phyloP scores from a whole-genome alignment of 2,113 vertebrate species.

The Dryoscopus gambensis region DNA sequence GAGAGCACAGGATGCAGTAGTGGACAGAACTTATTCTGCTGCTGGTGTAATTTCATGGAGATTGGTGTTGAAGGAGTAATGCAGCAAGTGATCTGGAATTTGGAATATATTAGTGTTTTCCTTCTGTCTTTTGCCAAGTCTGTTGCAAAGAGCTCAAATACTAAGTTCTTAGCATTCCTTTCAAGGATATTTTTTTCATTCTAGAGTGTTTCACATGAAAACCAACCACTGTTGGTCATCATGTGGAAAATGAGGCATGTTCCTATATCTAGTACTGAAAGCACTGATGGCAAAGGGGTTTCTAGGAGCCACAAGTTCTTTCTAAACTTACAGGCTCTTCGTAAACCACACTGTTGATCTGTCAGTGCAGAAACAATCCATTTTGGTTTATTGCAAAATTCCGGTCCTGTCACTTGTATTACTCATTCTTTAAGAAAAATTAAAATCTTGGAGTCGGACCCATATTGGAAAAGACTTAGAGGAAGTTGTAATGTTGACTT shows the following conservation, averaged over 20 bases:
- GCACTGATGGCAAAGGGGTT: background rate
- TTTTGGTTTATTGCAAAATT: background rate
- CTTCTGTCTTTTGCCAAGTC: background rate
- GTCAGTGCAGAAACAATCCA: background rate
- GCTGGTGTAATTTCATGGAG: background rate
- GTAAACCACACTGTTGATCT: background rate
- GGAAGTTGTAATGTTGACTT: background rate
- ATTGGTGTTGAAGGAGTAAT: background rate
- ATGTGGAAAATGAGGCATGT: background rate
- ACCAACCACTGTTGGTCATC: accelerated
- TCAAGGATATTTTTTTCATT: background rate
- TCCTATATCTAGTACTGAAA: background rate
- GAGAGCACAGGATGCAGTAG: accelerated
- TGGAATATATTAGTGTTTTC: accelerated
- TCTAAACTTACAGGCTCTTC: background rate
- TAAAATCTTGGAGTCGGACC: background rate
- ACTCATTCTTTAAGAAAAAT: background rate
- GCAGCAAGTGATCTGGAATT: background rate
- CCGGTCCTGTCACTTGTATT: background rate
- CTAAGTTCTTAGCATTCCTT: background rate
- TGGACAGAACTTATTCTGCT: accelerated
- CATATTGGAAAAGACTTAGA: background rate
- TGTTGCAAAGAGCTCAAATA: background rate
- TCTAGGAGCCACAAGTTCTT: background rate
- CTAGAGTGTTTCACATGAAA: background rate